Evolutionary conservation across 2,888 invertebrate species (phyloP).

Genomic region (Agriopis leucophaearia): DNA sequence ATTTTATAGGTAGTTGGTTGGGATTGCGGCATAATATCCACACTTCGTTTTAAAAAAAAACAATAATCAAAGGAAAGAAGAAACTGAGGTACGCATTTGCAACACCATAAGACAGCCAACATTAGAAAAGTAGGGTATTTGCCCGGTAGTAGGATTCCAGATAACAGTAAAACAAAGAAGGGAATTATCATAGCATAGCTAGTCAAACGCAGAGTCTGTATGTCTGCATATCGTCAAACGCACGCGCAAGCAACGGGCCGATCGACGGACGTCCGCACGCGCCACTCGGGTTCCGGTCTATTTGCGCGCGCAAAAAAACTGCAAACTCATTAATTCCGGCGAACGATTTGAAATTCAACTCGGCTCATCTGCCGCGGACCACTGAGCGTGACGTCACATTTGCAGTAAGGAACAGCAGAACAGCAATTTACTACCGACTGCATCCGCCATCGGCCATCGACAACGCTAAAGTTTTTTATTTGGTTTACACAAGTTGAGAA

Average conservation of each 20-base stretch:
- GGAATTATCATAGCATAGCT: slow-evolving; percentile 1
- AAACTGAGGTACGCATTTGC: too few species aligned
- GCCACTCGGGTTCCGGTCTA: slow-evolving; percentile 73
- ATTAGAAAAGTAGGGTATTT: too few species aligned
- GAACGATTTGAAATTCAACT: slow-evolving; percentile 64
- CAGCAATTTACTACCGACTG: not conserved
- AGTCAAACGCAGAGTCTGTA: slow-evolving; percentile 35
- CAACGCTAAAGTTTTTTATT: not conserved
- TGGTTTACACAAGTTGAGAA: too few species aligned
- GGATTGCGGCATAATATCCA: too few species aligned
- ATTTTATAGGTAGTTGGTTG: too few species aligned
- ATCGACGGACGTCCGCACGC: slow-evolving; percentile 64
- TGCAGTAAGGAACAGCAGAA: not conserved
- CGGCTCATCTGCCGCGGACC: slow-evolving; percentile 56
- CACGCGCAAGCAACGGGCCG: slow-evolving; percentile 55
- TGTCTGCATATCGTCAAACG: slow-evolving; percentile 41
- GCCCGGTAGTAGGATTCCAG: too few species aligned
- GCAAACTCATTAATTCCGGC: slow-evolving; percentile 54
- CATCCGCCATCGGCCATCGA: not conserved
- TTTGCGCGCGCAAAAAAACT: slow-evolving; percentile 67
- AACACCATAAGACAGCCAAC: too few species aligned
- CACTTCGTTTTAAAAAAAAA: too few species aligned
- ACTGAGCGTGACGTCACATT: slow-evolving; percentile 63
- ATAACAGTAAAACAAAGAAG: not conserved
- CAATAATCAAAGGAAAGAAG: too few species aligned